Evolutionary conservation across 2,888 invertebrate species (phyloP).

Genomic region (Synanthedon vespiformis): DNA sequence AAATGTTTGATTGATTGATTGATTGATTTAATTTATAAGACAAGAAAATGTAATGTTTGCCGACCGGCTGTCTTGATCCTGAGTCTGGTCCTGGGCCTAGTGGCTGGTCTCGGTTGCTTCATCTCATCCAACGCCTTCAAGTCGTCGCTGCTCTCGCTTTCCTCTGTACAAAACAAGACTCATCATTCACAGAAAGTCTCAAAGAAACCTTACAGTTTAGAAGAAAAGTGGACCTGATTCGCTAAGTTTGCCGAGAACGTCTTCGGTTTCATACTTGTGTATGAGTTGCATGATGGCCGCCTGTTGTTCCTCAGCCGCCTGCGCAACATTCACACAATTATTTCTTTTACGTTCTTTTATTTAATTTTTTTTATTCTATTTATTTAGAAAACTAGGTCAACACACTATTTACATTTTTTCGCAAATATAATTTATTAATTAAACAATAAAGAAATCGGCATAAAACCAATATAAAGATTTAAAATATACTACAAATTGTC

Average conservation of each 20-base stretch:
- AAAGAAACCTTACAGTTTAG: too few species aligned
- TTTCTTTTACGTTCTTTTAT: too few species aligned
- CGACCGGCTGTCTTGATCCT: constrained; percentile 71
- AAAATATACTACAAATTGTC: too few species aligned
- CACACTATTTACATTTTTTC: too few species aligned
- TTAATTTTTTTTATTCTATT: too few species aligned
- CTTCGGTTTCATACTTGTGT: constrained; percentile 67
- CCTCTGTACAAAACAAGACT: constrained; percentile 23
- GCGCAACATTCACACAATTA: background rate
- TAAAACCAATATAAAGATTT: too few species aligned
- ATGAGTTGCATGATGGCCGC: constrained; percentile 68
- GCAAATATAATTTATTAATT: too few species aligned
- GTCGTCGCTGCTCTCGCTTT: constrained; percentile 45
- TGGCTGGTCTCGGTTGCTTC: constrained; percentile 46
- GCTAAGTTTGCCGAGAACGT: constrained; percentile 61
- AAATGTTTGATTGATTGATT: too few species aligned
- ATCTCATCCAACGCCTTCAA: constrained; percentile 33
- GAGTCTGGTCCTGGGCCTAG: constrained; percentile 60
- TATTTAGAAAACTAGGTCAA: too few species aligned
- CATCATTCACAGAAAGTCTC: too few species aligned
- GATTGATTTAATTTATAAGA: too few species aligned
- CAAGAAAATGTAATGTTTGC: background rate
- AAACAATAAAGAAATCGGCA: too few species aligned
- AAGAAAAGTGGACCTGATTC: constrained; percentile 32
- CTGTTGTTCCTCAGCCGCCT: constrained; percentile 80